phyloP scores from a whole-genome alignment of 2,888 invertebrate species.

The Steromphala cineraria region DNA sequence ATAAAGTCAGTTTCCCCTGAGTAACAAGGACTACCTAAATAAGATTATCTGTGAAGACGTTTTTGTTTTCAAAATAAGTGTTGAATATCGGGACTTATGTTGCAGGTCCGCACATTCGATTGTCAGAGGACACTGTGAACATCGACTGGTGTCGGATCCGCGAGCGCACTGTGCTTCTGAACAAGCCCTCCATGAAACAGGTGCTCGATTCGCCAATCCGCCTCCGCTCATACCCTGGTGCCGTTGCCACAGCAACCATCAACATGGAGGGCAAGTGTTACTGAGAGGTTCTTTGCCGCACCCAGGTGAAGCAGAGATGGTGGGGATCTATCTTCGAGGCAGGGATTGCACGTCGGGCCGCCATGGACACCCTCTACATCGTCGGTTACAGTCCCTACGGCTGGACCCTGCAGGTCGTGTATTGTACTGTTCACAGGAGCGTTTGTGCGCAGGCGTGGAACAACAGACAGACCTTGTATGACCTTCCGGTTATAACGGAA shows the following conservation, averaged over 20 bases:
- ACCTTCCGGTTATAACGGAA: background rate
- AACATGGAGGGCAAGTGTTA: background rate
- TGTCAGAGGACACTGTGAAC: background rate
- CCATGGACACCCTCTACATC: background rate
- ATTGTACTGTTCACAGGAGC: background rate
- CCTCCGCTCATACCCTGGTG: background rate
- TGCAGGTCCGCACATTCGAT: background rate
- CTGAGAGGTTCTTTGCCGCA: background rate
- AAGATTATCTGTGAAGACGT: too few species aligned
- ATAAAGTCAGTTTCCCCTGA: too few species aligned
- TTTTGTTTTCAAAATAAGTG: too few species aligned
- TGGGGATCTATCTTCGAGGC: background rate
- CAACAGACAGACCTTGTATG: background rate
- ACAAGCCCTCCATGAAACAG: background rate
- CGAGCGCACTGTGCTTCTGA: background rate
- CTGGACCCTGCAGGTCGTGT: background rate
- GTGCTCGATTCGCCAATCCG: background rate
- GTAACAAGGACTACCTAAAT: too few species aligned
- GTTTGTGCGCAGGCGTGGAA: background rate
- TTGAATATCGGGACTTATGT: background rate
- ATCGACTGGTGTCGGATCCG: background rate
- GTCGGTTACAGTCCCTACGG: background rate
- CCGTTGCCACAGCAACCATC: background rate
- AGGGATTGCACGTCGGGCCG: background rate
- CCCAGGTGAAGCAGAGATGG: background rate